Base-by-base conservation (phyloP, 2,888 invertebrate genomes). In the Deilephila elpenor region DNA sequence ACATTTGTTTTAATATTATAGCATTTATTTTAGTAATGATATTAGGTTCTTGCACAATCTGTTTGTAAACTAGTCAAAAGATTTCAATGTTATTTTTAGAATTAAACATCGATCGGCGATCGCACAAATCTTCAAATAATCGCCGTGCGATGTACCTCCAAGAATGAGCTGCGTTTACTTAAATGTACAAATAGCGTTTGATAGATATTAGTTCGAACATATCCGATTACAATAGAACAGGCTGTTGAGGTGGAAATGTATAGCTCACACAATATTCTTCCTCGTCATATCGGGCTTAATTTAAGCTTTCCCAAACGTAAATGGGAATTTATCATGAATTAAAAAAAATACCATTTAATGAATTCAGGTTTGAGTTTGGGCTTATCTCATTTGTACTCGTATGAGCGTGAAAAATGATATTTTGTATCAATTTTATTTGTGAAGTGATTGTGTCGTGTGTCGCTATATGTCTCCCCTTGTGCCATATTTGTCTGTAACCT, bases 401-500 rank as follows among this genome's bases (percentile, higher is more conserved):
- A 37, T 37, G 8, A 11, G 11, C 8, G 11, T 37, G 7, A 1
- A 8, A 8, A 11, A 37, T 59, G 4, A 32, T 32, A 32, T 20
- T 59, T 20, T 59, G n/a, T 59, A 20, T 59, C 20, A 59, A 59
- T 59, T 20, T 37, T 3, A 59, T 20, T 20, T 3, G 59, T n/a
- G 11, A 32, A 59, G 25, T 51, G 51, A 56, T n/a, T 6, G 7
- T 25, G 4, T 17, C 1, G 2, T 29, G 17, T 25, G 25, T 44
- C 14, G 37, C 20, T 67, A 51, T 51, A 51, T 25, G 6, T 51
- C 37, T 51, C 67, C 67, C 25, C 3, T 51, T 25, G 67, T 67
- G 67, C 67, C 67, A 67, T 67, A 67, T 20, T 51, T n/a, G 32
- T 62, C 61, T 32, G 29, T 60, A 62, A 25, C 44, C 6, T 67